phyloP scores from a whole-genome alignment of 2,797 vertebrate genomes.

The Artibeus jamaicensis region DNA sequence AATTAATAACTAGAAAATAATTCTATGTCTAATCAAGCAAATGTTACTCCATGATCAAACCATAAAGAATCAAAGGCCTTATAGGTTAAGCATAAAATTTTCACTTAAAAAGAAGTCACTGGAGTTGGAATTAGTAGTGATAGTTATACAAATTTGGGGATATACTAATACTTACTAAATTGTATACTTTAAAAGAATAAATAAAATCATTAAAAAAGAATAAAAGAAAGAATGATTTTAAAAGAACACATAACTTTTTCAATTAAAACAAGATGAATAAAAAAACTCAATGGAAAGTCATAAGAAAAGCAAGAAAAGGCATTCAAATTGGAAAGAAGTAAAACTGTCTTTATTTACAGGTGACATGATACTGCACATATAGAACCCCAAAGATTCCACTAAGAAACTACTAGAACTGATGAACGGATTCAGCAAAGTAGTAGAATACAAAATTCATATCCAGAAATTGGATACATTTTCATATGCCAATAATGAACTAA shows the following conservation, averaged over 20 bases:
- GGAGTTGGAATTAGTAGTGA: not conserved
- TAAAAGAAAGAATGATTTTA: too few relatives aligned
- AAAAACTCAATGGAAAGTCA: not conserved
- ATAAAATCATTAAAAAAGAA: not conserved
- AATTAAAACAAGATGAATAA: not conserved
- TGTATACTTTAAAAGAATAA: not conserved
- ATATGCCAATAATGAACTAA: too few relatives aligned
- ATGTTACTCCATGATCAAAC: not conserved
- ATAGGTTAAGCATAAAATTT: not conserved
- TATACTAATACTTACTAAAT: not conserved
- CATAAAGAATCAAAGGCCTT: not conserved
- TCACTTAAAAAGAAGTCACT: not conserved
- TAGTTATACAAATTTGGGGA: not conserved
- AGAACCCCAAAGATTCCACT: too few relatives aligned
- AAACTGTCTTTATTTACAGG: too few relatives aligned
- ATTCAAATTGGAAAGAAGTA: too few relatives aligned
- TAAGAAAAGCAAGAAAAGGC: not conserved
- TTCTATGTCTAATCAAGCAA: not conserved
- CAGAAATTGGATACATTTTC: too few relatives aligned
- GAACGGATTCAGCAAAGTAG: too few relatives aligned
- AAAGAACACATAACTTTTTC: not conserved
- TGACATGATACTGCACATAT: too few relatives aligned
- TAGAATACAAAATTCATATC: too few relatives aligned
- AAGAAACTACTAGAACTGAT: too few relatives aligned
- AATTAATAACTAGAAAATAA: not conserved